A percentile compares a stretch with the other conserved stretches of the same genome.
These are phyloP conservation scores for Microtus ochrogaster DNA, from an alignment of 2,113 vertebrate genomes.

Conservation along the genomic window DNA sequence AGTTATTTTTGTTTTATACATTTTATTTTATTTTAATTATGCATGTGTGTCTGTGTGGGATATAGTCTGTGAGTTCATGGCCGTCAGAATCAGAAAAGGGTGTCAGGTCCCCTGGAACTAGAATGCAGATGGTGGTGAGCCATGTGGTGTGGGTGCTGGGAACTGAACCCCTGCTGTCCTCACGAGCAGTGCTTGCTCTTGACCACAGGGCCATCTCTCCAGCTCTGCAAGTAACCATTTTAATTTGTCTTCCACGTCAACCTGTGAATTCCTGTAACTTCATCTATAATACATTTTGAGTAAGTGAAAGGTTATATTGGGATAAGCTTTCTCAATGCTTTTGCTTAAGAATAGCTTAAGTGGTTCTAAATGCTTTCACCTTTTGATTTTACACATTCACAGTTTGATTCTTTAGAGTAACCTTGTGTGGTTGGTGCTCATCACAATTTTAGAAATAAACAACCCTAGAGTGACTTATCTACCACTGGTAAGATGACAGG, in stretches of 20 bases:
- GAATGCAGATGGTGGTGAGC: neutral
- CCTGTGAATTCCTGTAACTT: conserved; percentile 4
- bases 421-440: neutral
- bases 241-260: neutral
- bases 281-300: neutral
- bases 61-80: neutral
- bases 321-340: conserved; percentile 20
- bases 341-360: conserved; percentile 29
- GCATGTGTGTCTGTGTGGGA: neutral
- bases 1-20: neutral
- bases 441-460: neutral
- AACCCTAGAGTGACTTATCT: conserved; percentile 8
- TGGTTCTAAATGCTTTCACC: conserved; percentile 30
- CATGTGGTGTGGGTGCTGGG: neutral
- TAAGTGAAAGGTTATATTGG: neutral
- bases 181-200: neutral
- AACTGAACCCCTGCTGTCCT: neutral
- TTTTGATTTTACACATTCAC: neutral
- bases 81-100: neutral
- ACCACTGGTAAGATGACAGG: neutral
- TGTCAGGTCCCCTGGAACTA: neutral
- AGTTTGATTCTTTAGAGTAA: conserved; percentile 28
- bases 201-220: neutral
- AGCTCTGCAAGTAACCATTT: no score
- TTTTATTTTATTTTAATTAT: neutral